Percentiles rank a stretch among this genome's conserved stretches.
Evolutionary conservation across 2,888 invertebrate genomes (phyloP).

Genomic region (Oscheius myriophilus): DNA sequence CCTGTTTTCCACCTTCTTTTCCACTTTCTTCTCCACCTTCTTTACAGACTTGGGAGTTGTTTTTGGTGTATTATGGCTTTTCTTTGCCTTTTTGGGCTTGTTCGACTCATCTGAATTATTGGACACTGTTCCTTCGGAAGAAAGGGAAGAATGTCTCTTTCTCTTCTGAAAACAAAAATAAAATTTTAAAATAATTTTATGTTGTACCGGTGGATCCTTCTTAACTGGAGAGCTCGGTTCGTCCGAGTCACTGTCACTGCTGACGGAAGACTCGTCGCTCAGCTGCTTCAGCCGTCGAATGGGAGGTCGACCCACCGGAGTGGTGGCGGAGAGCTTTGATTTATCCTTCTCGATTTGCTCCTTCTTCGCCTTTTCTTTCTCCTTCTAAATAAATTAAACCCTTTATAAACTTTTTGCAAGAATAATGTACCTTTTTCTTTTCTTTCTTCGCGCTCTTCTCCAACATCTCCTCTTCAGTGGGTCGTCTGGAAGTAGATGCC

Average conservation of each 20-base stretch:
- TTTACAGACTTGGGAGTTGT: no score
- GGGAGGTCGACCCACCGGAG: no score
- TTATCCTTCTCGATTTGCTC: not conserved
- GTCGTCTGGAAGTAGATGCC: slow-evolving; percentile 7
- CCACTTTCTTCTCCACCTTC: no score
- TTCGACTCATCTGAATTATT: no score
- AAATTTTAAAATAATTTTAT: no score
- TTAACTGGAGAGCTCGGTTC: not conserved
- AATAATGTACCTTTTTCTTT: slow-evolving; percentile 18
- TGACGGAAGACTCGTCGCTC: slow-evolving; percentile 23
- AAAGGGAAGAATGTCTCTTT: no score
- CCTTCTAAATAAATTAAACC: slow-evolving; percentile 8
- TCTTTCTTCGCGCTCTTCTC: slow-evolving; percentile 28
- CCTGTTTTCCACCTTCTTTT: no score
- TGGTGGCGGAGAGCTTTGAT: no score
- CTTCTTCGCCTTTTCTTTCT: slow-evolving; percentile 1
- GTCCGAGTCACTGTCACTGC: slow-evolving; percentile 27
- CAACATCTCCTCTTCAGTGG: slow-evolving; percentile 23
- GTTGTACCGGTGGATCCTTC: slow-evolving; percentile 8
- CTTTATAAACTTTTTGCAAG: not conserved
- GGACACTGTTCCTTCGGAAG: no score
- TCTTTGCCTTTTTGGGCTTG: no score
- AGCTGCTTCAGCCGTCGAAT: slow-evolving; percentile 28
- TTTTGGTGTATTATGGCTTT: no score
- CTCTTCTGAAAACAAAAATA: no score